A percentile compares a stretch with the other conserved stretches of the same genome.
phyloP scores from a whole-genome alignment of 2,888 invertebrate species.

The Andrena flavipes region DNA sequence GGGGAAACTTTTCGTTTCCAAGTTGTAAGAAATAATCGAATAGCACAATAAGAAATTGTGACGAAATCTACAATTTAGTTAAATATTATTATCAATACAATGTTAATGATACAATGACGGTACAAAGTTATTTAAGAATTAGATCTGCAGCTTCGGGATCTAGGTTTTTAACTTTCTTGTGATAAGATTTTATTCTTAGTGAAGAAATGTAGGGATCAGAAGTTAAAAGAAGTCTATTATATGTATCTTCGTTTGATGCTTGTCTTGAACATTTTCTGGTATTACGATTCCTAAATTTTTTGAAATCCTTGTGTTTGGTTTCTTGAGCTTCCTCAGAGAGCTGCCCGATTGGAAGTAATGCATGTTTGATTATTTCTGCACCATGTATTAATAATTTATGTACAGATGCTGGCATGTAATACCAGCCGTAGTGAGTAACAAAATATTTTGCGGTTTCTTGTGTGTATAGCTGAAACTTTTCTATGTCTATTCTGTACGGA shows the following conservation, averaged over 20 bases:
- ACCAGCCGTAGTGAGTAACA: neutral
- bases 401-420: neutral
- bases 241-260: too few relatives aligned
- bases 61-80: too few relatives aligned
- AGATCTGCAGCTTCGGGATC: neutral
- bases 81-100: too few relatives aligned
- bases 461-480: neutral
- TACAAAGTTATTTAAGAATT: neutral
- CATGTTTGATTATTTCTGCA: neutral
- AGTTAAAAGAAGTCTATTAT: neutral
- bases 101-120: too few relatives aligned
- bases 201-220: too few relatives aligned
- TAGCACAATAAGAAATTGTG: too few relatives aligned
- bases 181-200: too few relatives aligned
- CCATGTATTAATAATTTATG: neutral
- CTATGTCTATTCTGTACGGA: neutral
- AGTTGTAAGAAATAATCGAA: too few relatives aligned
- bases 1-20: too few relatives aligned
- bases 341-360: neutral
- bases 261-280: too few relatives aligned
- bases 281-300: too few relatives aligned
- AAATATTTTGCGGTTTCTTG: neutral
- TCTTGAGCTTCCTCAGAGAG: neutral
- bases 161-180: too few relatives aligned
- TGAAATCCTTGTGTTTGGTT: neutral